These are phyloP conservation scores for Strix uralensis DNA, from an alignment of 2,113 vertebrate species.

Conservation along the genomic window DNA sequence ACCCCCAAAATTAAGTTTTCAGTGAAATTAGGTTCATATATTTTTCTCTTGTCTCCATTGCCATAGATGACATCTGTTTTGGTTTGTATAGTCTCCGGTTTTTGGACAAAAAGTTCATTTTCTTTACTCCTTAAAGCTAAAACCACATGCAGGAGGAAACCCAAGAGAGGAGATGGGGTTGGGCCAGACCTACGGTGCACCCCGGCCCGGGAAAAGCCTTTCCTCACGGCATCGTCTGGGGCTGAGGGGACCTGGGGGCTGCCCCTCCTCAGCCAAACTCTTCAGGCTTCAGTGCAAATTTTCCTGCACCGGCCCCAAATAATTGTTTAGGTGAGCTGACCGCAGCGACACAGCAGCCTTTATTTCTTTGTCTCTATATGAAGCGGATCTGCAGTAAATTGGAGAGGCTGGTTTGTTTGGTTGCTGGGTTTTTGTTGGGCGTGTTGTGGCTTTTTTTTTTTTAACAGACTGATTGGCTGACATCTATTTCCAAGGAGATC, in stretches of 20 bases:
- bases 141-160: neutral
- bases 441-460: neutral
- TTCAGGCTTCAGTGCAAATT: neutral
- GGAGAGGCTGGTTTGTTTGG: conserved; percentile 61
- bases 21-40: rapidly evolving
- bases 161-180: neutral
- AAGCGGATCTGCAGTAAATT: conserved; percentile 21
- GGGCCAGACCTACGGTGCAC: rapidly evolving
- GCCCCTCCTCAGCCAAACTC: neutral
- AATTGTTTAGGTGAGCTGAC: neutral
- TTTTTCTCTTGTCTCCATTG: neutral
- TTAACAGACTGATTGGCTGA: conserved; percentile 40
- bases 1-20: neutral
- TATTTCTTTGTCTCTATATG: conserved; percentile 4
- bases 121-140: neutral
- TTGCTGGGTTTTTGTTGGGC: conserved; percentile 17
- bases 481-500: conserved; percentile 64
- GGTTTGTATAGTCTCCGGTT: neutral
- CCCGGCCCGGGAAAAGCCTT: neutral
- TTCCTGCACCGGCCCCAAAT: neutral
- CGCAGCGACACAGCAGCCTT: neutral
- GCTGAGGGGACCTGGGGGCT: neutral
- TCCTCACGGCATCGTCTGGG: rapidly evolving
- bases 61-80: neutral
- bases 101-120: neutral